Conservation (phyloP, 1,140 invertebrate species). For the Drosophila kohkoa region DNA sequence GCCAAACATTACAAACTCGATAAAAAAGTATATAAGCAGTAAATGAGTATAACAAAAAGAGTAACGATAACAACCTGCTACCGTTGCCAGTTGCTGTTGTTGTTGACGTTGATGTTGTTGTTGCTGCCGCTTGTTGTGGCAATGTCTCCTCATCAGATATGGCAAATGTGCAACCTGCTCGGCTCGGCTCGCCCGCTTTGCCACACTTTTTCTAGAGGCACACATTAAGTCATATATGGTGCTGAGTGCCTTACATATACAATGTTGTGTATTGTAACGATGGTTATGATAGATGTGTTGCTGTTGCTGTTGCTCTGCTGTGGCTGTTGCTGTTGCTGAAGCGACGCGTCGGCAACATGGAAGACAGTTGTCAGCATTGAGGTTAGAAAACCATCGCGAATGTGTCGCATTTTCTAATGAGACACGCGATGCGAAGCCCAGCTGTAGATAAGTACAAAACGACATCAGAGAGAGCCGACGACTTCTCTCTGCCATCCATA, state of each 20-base stretch:
- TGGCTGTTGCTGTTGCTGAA: neutral
- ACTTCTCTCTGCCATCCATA: neutral
- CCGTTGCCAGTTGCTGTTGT: slow-evolving; percentile 18
- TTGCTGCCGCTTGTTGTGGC: slow-evolving; percentile 14
- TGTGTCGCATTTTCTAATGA: slow-evolving; percentile 55
- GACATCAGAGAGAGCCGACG: slow-evolving; percentile 37
- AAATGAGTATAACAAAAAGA: slow-evolving; percentile 3
- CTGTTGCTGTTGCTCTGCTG: neutral
- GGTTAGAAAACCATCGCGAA: slow-evolving; percentile 76
- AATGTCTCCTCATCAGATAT: slow-evolving; percentile 28
- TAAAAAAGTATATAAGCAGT: neutral
- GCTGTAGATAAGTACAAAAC: slow-evolving; percentile 39
- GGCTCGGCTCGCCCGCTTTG: slow-evolving; percentile 29
- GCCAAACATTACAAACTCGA: neutral
- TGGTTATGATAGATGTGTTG: slow-evolving; percentile 33
- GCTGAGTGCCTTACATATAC: slow-evolving; percentile 50
- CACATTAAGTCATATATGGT: slow-evolving; percentile 67
- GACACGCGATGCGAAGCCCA: slow-evolving; percentile 61
- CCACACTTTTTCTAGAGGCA: slow-evolving; percentile 54
- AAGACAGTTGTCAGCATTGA: slow-evolving; percentile 58
- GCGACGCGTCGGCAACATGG: neutral
- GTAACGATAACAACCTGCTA: slow-evolving; percentile 19
- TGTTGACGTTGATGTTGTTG: no score
- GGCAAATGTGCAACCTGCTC: slow-evolving; percentile 60
- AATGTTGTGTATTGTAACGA: slow-evolving; percentile 10